A percentile compares a stretch with the other conserved stretches of the same genome.
phyloP scores from a whole-genome alignment of 2,888 invertebrate genomes.

The Seladonia tumulorum region DNA sequence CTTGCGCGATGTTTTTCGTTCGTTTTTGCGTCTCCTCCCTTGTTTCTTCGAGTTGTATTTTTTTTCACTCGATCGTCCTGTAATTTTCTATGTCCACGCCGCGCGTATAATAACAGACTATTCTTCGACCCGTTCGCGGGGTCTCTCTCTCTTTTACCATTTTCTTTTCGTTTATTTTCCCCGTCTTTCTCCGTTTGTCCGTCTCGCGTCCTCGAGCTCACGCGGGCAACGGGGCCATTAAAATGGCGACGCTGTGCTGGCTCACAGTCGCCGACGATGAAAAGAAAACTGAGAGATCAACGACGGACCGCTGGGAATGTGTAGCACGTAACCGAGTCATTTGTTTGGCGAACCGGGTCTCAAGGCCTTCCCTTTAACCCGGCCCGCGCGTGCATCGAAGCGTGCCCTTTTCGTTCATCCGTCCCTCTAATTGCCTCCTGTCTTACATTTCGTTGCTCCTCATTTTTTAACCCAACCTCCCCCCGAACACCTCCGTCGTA shows the following conservation, averaged over 20 bases:
- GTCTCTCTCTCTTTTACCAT: constrained; percentile 35
- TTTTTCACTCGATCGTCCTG: constrained; percentile 29
- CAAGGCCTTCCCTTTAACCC: constrained; percentile 26
- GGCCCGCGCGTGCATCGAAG: constrained; percentile 43
- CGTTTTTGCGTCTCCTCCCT: constrained; percentile 32
- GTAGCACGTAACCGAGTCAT: constrained; percentile 76
- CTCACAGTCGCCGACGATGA: constrained; percentile 44
- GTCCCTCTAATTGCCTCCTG: constrained; percentile 65
- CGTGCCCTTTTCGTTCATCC: constrained; percentile 38
- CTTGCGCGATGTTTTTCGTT: constrained; percentile 57
- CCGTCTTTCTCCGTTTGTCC: constrained; percentile 60
- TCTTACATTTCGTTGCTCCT: constrained; percentile 46
- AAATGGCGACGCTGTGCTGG: constrained; percentile 61
- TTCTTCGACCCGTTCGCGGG: constrained; percentile 52
- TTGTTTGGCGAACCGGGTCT: constrained; percentile 77
- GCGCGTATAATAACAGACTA: constrained; percentile 60
- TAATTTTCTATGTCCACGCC: constrained; percentile 59
- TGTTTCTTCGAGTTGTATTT: background rate
- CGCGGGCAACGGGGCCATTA: constrained; percentile 70
- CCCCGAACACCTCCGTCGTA: constrained; percentile 29
- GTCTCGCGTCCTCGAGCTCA: constrained; percentile 49
- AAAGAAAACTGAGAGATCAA: constrained; percentile 58
- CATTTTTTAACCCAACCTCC: constrained; percentile 31
- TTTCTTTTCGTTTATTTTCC: constrained; percentile 54
- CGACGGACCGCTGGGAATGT: constrained; percentile 43